Conservation (phyloP, 2,888 invertebrate species). For the Hydroisotoma schaefferi region DNA sequence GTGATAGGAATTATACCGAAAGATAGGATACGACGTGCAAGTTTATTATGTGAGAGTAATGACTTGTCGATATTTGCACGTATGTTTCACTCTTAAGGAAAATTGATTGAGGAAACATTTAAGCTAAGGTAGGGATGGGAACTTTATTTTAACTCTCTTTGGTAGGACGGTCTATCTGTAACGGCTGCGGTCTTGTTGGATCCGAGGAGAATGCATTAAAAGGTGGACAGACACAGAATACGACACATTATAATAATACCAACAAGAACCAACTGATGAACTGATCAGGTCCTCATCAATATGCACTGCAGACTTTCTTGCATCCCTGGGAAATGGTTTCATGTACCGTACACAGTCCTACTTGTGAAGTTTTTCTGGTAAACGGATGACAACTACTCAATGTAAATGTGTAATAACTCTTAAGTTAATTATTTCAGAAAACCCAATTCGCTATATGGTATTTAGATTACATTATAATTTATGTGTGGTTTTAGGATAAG, state of each 20-base stretch:
- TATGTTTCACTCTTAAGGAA: background rate
- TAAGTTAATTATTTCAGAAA: no score
- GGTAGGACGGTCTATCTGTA: background rate
- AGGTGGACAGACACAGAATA: background rate
- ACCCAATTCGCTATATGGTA: no score
- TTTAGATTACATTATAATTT: no score
- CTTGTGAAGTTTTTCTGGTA: no score
- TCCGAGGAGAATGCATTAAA: background rate
- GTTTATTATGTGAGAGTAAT: background rate
- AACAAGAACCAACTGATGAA: no score
- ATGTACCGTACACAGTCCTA: background rate
- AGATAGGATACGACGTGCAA: no score
- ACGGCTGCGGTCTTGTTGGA: no score
- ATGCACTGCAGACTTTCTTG: conserved; percentile 3
- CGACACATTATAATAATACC: background rate
- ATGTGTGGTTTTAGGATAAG: no score
- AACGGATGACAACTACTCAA: no score
- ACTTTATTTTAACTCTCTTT: background rate
- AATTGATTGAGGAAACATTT: background rate
- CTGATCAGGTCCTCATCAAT: conserved; percentile 10
- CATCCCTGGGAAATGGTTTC: conserved; percentile 11
- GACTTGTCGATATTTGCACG: background rate
- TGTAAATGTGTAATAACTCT: no score
- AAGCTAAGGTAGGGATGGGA: background rate
- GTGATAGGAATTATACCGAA: no score